Evolutionary conservation across 2,888 invertebrate genomes (phyloP), one percentile per base, ranked within the genome.

Genomic region (Hirtodrosophila duncani): DNA sequence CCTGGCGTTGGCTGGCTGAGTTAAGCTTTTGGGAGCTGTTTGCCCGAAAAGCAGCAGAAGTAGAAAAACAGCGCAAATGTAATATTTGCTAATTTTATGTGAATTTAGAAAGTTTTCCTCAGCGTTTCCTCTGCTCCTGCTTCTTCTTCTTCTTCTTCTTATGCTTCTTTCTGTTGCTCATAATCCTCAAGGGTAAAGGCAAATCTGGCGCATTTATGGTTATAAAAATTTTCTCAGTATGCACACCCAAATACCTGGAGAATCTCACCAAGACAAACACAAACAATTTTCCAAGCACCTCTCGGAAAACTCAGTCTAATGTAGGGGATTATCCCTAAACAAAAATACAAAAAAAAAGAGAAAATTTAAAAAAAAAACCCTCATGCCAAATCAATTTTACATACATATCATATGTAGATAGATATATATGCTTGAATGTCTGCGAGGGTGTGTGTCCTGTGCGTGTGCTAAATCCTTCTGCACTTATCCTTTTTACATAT

Each of bases 61-160:
- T n/a, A n/a, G n/a, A n/a, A n/a, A n/a, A 58, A 51, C 46, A 50
- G 62, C 79, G 71, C 77, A 79, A 81, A 75, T 79, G 81, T 81
- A 75, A 75, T 75, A 75, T 75, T 79, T 75, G 81, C 81, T 75
- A 75, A 75, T 75, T 75, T 81, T 79, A 75, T 75, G 75, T 81
- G 81, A 75, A 79, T 72, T 72, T 68, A 72, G 62, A 80, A 72
- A 72, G 55, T 75, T 75, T 69, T 37, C 46, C 63, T 65, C 21
- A 50, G 57, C 39, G 36, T 26, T 44, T 7, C 37, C 20, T 5
- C 7, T 10, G 7, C 6, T 6, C 17, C 3, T 20, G 8, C 1
- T 18, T 43, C 17, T 31, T 14, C 26, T 38, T n/a, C n/a, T n/a
- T n/a, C 56, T 56, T 64, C 44, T 24, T 39, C 39, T 24, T 43